Base-by-base conservation (phyloP, 2,797 vertebrate genomes). In the Phoebastria nigripes region DNA sequence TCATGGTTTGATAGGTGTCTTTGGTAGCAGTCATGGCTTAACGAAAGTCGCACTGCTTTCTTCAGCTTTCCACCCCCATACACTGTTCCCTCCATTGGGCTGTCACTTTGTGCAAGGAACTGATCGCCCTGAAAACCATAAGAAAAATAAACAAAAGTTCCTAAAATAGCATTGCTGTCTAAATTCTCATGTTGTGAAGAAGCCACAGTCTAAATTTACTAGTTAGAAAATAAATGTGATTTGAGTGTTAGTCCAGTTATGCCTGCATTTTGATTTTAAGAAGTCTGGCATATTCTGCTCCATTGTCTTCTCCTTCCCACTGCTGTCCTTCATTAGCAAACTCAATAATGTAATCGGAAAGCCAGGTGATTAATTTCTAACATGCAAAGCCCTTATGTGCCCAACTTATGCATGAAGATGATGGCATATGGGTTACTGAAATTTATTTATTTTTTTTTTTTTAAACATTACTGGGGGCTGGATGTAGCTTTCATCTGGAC, bases 11-110 rank as follows among this genome's bases (percentile, higher is more conserved):
- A 22, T 44, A 35, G 29, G 7, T 1, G 4, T 37, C 41, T 56
- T 41, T 46, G 71, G 29, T 77, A 77, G 58, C 49, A 69, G 62
- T 54, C 82, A 42, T 11, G 24, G 22, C 24, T 72, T 76, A 47
- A 61, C 0, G 1, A 51, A 51, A 74, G 11, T 71, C 4, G 4
- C 46, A 41, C 22, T 0, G 1, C 41, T 87, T 89, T 15, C 39
- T 89, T 91, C 70, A 44, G 21, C 25, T 87, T 95, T 73, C 39
- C 16, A 13, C 11, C 73, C 28, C 10, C 5, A 2, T 55, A 12
- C 0, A 0, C 22, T 44, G 4, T 79, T 92, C 31, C 8, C 6
- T 93, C 47, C 5, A 1, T 33, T 61, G 46, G n/a, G 8, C 62
- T 89, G 41, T 56, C 46, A 24, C 18, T 67, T 24, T 39, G 11